Percentiles rank a stretch among this genome's conserved stretches.
Evolutionary conservation across 2,113 vertebrate genomes (phyloP).

Genomic region (Carassius carassius): DNA sequence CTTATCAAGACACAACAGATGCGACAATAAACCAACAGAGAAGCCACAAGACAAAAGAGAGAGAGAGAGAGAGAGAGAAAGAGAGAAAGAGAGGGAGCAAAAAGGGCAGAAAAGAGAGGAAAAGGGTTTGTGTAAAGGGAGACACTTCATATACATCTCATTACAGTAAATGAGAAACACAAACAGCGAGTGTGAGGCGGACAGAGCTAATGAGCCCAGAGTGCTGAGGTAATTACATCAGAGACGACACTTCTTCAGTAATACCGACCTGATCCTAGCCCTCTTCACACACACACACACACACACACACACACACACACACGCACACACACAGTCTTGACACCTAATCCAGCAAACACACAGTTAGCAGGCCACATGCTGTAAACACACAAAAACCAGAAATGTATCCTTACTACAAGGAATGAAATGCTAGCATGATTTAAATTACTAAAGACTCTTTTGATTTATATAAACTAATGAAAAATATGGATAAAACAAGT

Average conservation of each 20-base stretch:
- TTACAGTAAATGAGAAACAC: conserved; percentile 50
- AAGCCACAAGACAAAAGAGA: not conserved
- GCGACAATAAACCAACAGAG: conserved; percentile 1
- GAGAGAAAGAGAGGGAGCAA: not conserved
- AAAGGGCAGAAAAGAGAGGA: conserved; percentile 13
- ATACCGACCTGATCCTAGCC: conserved; percentile 19
- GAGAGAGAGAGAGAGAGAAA: not conserved
- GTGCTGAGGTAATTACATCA: conserved; percentile 54
- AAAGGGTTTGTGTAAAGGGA: conserved; percentile 58
- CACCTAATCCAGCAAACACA: conserved; percentile 24
- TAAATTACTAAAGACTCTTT: not conserved
- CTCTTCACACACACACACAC: conserved; percentile 28
- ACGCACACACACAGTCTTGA: not conserved
- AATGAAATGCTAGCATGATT: not conserved
- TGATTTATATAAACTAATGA: not conserved
- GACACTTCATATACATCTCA: conserved; percentile 41
- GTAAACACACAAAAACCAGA: conserved; percentile 3
- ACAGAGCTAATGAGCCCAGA: conserved; percentile 45
- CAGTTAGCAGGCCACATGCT: not conserved
- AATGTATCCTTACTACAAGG: not conserved
- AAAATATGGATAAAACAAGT: too few relatives aligned
- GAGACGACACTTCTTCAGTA: conserved; percentile 39
- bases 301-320: conserved; percentile 1
- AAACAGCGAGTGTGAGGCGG: conserved; percentile 43
- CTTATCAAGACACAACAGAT: conserved; percentile 40